Conservation (phyloP, 2,113 vertebrate species). For the human region DNA sequence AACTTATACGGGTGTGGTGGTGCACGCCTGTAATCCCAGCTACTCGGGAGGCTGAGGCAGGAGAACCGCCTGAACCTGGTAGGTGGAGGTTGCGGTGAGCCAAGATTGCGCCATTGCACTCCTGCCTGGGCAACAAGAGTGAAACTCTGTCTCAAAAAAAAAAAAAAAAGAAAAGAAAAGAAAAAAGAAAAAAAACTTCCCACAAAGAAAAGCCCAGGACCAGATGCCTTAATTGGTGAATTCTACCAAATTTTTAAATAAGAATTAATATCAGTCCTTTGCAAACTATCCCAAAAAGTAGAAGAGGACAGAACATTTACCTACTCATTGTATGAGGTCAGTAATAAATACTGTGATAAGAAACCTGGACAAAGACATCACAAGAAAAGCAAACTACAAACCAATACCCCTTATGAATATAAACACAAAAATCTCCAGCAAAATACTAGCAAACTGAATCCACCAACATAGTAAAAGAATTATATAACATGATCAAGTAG, state of each 20-base stretch:
- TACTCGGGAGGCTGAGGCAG: too few relatives aligned
- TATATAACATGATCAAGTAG: neutral
- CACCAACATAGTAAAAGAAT: neutral
- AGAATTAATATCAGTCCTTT: neutral
- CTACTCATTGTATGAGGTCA: neutral
- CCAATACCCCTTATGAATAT: neutral
- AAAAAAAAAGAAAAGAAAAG: too few relatives aligned
- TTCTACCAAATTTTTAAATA: neutral
- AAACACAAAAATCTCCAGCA: neutral
- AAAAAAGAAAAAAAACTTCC: too few relatives aligned
- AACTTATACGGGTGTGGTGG: too few relatives aligned
- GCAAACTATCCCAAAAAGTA: neutral
- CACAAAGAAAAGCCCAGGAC: too few relatives aligned
- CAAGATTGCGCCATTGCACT: too few relatives aligned
- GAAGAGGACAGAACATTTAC: neutral
- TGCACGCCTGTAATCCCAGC: too few relatives aligned
- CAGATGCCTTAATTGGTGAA: neutral
- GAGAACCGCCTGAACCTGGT: too few relatives aligned
- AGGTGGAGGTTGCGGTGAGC: too few relatives aligned
- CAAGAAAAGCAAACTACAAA: neutral
- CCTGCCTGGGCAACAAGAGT: too few relatives aligned
- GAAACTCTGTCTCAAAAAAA: too few relatives aligned
- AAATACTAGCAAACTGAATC: neutral
- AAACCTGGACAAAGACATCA: neutral
- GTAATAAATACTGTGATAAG: neutral